phyloP scores from a whole-genome alignment of 1,140 invertebrate species.

The Venustaconcha ellipsiformis region DNA sequence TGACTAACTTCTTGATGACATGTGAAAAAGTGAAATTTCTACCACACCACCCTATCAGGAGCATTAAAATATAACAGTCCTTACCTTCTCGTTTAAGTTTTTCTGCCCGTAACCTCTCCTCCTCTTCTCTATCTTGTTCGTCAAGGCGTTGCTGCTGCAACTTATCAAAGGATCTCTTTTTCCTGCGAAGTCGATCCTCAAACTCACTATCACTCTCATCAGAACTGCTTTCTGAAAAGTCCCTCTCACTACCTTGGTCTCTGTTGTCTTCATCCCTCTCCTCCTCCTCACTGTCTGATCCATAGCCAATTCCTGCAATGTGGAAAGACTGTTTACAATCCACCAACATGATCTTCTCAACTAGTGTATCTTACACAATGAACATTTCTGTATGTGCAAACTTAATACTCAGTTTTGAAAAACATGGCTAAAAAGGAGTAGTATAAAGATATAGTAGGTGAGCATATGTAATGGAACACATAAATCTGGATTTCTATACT shows the following conservation, averaged over 20 bases:
- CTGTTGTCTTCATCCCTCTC: conserved; percentile 33
- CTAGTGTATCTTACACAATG: neutral
- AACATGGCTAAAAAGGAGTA: neutral
- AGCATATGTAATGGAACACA: neutral
- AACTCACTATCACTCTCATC: conserved; percentile 47
- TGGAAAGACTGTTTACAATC: conserved; percentile 12
- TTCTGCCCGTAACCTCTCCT: conserved; percentile 6
- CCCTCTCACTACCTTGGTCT: conserved; percentile 18
- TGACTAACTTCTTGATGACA: neutral
- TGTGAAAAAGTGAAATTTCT: too few species aligned
- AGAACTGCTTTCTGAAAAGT: conserved; percentile 12
- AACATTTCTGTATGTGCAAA: neutral
- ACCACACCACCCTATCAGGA: too few species aligned
- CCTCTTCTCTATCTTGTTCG: conserved; percentile 26
- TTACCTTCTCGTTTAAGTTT: conserved; percentile 15
- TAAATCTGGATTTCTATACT: too few species aligned
- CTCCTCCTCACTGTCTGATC: conserved; percentile 49
- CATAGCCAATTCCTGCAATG: conserved; percentile 58
- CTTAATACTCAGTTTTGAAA: neutral
- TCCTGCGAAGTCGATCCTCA: conserved; percentile 48
- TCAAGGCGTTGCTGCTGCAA: conserved; percentile 18
- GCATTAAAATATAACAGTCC: too few species aligned
- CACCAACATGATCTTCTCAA: neutral
- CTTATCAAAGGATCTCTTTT: conserved; percentile 47
- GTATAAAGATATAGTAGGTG: neutral